These are phyloP conservation scores for Lasiommata megera DNA, from an alignment of 2,888 invertebrate species.

Conservation along the genomic window DNA sequence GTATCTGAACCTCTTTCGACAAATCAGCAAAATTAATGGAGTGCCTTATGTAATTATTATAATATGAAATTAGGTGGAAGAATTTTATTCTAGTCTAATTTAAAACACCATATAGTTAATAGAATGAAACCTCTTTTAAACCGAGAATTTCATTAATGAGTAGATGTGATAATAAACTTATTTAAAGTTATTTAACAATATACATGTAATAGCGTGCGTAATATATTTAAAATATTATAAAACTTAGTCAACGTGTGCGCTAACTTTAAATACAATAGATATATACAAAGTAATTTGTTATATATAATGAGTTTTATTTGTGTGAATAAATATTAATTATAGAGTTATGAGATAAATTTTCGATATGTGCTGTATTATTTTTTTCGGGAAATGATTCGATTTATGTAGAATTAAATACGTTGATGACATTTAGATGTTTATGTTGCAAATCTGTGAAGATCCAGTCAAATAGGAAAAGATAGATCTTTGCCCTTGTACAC, in stretches of 20 bases:
- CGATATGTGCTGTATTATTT: constrained; percentile 26
- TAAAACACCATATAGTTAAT: constrained; percentile 79
- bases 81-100: constrained; percentile 81
- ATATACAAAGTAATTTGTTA: constrained; percentile 42
- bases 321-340: constrained; percentile 31
- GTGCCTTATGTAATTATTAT: constrained; percentile 82
- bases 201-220: constrained; percentile 35
- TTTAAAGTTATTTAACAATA: constrained; percentile 55
- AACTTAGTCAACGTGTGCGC: constrained; percentile 52
- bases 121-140: constrained; percentile 68
- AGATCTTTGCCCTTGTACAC: no score
- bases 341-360: constrained; percentile 29
- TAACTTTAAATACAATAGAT: constrained; percentile 42
- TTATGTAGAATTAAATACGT: constrained; percentile 13
- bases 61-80: constrained; percentile 78
- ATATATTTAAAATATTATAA: constrained; percentile 37
- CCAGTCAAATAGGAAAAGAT: background rate
- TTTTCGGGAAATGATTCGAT: constrained; percentile 26
- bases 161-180: constrained; percentile 66
- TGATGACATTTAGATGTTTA: constrained; percentile 27
- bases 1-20: constrained; percentile 68
- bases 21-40: constrained; percentile 78
- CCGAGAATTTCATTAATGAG: constrained; percentile 63
- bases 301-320: constrained; percentile 36
- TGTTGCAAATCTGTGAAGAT: constrained; percentile 8